Evolutionary conservation across 2,113 vertebrate genomes (phyloP), one percentile per base, ranked within the genome.

Genomic region (Andinoacara biseriatus): DNA sequence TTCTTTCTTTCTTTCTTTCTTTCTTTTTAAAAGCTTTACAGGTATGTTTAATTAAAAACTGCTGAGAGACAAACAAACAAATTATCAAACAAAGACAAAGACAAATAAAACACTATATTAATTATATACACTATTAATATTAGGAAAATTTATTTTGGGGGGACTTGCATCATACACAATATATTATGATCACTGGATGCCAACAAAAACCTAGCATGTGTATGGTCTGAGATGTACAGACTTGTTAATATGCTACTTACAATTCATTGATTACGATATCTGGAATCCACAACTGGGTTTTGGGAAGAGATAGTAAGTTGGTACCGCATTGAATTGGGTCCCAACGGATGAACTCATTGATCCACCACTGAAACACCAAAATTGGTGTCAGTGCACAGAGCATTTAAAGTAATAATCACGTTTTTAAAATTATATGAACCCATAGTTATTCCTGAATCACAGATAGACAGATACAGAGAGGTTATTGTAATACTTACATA

Each of bases 221-320:
- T 10, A 52, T 62, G 40, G 7, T 60, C 46, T 76, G 35, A 46
- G 24, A 58, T 49, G 24, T 15, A 69, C 65, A 11, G 24, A 10
- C 5, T 56, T 74, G 9, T 10, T 43, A 76, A n/a, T 29, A 75
- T 31, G 5, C 11, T 49, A 94, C 95, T 95, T 60, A 96, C 95
- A 96, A 94, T 89, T 96, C 94, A 76, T 93, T 93, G 61, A 96
- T 96, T 1, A 95, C 91, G 59, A 96, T 83, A 89, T 96, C 95
- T 43, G 95, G 95, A 33, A 83, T 57, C 95, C 95, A 96, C 26
- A 96, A 90, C 3, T 81, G 83, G 0, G 74, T 3, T 58, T 90
- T 91, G 40, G 95, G 95, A 14, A 96, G 88, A 58, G 92, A 59
- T n/a, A 96, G 91, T 54, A 17, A 58, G 2, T 54, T 0, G 1